Percentiles rank a stretch among this genome's conserved stretches.
These are phyloP conservation scores for Gorsachius magnificus DNA, from an alignment of 2,797 vertebrate genomes.

Conservation along the genomic window DNA sequence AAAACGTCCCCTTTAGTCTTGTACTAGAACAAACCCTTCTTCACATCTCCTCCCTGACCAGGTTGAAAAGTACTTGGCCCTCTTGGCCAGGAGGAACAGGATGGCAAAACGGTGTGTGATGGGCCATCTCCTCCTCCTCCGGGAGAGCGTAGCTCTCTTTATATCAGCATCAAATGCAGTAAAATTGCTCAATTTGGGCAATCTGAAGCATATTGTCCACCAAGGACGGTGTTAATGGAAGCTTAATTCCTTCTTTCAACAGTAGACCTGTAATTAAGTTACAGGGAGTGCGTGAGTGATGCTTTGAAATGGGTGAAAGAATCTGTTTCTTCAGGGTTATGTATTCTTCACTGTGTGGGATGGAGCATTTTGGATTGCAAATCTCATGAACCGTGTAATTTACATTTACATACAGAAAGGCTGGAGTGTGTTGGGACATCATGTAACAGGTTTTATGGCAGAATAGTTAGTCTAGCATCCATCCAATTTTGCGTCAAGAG, in stretches of 20 bases:
- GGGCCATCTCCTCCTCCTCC: background rate
- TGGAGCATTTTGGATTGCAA: conserved; percentile 33
- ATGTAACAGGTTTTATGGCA: background rate
- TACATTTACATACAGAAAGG: background rate
- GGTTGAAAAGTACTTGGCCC: background rate
- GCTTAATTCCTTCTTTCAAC: conserved; percentile 26
- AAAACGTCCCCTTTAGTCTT: background rate
- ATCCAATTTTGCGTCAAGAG: background rate
- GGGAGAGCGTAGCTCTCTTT: background rate
- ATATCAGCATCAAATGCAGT: background rate
- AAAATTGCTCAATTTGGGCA: background rate
- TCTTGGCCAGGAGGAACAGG: background rate
- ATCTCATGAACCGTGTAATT: background rate
- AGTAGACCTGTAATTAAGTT: conserved; percentile 50
- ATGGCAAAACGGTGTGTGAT: background rate
- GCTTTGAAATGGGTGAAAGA: conserved; percentile 39
- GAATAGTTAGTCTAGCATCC: background rate
- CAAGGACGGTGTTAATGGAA: background rate
- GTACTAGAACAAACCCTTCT: background rate
- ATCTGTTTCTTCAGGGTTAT: conserved; percentile 49
- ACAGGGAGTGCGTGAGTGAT: background rate
- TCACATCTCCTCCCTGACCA: background rate
- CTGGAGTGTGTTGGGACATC: background rate
- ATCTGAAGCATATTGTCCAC: background rate
- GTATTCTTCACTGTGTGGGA: background rate